Percentiles rank a stretch among this genome's conserved stretches.
These are phyloP conservation scores for Eristalis tenax DNA, from an alignment of 2,888 invertebrate genomes.

Conservation along the genomic window DNA sequence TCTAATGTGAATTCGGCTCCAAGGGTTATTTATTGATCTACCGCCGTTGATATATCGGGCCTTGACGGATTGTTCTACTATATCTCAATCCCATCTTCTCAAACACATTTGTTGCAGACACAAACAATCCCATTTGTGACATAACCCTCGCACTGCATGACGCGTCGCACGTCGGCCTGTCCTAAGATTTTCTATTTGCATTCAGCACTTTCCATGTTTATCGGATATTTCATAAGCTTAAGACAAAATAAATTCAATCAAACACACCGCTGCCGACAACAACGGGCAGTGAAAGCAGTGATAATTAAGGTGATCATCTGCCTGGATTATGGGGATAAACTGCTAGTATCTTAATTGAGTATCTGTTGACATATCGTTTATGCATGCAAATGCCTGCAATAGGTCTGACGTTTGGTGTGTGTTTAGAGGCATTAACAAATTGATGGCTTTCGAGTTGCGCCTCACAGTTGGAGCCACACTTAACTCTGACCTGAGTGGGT, in stretches of 20 bases:
- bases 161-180: neutral
- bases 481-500: neutral
- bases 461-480: neutral
- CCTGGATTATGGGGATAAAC: conserved; percentile 18
- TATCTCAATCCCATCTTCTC: neutral
- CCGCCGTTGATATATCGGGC: neutral
- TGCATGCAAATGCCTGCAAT: conserved; percentile 22
- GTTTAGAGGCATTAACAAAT: conserved; percentile 26
- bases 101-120: neutral
- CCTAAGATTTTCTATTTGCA: conserved; percentile 1
- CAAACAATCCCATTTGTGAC: neutral
- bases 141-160: neutral
- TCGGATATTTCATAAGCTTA: conserved; percentile 15
- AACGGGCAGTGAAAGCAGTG: conserved; percentile 41
- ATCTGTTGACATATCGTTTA: conserved; percentile 45
- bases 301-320: conserved; percentile 48
- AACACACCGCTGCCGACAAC: neutral
- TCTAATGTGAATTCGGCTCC: neutral
- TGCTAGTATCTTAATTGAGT: conserved; percentile 14
- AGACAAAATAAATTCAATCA: conserved; percentile 11
- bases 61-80: neutral
- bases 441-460: too few relatives aligned
- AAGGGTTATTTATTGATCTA: neutral
- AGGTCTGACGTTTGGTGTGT: conserved; percentile 9
- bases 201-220: conserved; percentile 26